Base-by-base conservation (phyloP, 2,888 invertebrate genomes). In the Brachypterus glaber region DNA sequence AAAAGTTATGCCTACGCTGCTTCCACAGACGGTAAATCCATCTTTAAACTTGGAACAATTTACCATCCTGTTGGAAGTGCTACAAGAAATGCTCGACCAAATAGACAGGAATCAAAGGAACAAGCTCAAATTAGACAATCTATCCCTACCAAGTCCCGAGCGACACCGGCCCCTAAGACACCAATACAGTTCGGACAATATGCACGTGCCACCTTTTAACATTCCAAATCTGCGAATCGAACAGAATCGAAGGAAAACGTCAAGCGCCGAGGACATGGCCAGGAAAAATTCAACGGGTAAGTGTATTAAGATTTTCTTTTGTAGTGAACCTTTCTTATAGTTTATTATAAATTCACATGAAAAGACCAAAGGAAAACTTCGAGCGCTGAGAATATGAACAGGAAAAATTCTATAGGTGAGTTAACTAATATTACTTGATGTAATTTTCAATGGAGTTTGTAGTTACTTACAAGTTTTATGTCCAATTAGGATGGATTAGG, bases 1-100 rank as follows among this genome's bases (percentile, higher is more conserved):
- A 8, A 81, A 87, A 59, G 89, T 93, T 55, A 85, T 96, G 77
- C 96, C 95, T 4, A 78, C 87, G 9, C 72, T 96, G 36, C 79
- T 92, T 40, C 95, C 95, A 13, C 90, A 90, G 62, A 86, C 91
- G 1, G 83, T 95, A 40, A 93, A 92, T 67, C 88, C 92, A 9
- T 76, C 79, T 27, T 70, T 90, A 44, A 84, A 80, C 61, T 68
- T 89, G 55, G 86, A 88, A 48, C 85, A 89, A 65, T 89, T 88
- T 60, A 79, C 78, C 39, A 71, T 75, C 49, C 72, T 90, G 17
- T 72, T 88, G 45, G 83, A 85, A 63, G 85, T 92, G 31, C 72
- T 95, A 40, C 86, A 91, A 59, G 90, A 92, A 54, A 92, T 96
- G 93, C 69, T 96, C 55, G 85, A 84, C 55, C 82, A 79, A 58